Conservation (phyloP, 2,113 vertebrate species). For the Fukomys damarensis region DNA sequence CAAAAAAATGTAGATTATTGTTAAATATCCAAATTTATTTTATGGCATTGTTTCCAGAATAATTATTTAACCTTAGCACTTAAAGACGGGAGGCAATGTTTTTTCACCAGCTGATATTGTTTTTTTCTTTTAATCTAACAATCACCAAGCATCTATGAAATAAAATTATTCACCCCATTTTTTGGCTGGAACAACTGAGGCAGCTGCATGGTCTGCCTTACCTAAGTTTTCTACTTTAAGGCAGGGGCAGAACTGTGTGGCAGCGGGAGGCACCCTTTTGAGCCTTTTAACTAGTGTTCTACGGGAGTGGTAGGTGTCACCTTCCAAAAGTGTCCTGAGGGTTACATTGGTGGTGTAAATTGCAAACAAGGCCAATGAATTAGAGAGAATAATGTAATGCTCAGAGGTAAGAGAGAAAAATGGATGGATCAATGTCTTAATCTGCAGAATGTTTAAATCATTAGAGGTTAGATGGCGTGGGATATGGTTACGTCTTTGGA, state of each 20-base stretch:
- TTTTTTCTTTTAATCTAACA: neutral
- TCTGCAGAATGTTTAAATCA: constrained; percentile 63
- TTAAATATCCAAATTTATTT: constrained; percentile 44
- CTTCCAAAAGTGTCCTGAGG: constrained; percentile 16
- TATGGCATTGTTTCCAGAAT: constrained; percentile 7
- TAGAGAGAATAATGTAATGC: constrained; percentile 33
- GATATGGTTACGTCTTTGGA: constrained; percentile 45
- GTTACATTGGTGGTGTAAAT: neutral
- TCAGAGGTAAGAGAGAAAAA: constrained; percentile 54
- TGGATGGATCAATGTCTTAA: constrained; percentile 33
- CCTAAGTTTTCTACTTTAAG: neutral
- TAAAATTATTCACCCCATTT: constrained; percentile 40
- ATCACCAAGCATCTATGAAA: constrained; percentile 19
- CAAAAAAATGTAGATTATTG: constrained; percentile 35
- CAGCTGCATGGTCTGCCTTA: neutral
- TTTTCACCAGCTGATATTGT: neutral
- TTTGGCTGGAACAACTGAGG: constrained; percentile 33
- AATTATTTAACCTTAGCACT: constrained; percentile 9
- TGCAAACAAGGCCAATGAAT: constrained; percentile 10
- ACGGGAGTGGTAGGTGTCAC: neutral
- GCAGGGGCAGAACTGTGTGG: neutral
- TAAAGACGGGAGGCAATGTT: neutral
- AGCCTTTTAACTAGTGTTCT: neutral
- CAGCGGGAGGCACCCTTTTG: neutral
- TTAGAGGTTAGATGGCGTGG: constrained; percentile 18